Percentiles rank a stretch among this genome's conserved stretches.
These are phyloP conservation scores for Brachionus paranguensis DNA, from an alignment of 1,140 invertebrate genomes.

Conservation along the genomic window DNA sequence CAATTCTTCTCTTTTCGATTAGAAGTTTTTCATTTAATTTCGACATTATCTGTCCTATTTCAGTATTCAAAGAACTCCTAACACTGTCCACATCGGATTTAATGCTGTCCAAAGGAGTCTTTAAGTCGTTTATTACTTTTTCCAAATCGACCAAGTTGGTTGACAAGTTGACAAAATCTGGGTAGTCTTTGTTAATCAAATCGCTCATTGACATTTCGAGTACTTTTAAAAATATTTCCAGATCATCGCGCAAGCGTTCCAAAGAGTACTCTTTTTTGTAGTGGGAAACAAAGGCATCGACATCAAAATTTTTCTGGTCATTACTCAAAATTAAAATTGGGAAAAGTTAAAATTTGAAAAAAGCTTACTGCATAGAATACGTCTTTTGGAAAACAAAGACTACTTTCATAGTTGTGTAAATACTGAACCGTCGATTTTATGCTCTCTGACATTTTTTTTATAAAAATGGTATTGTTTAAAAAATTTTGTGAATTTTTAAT, in stretches of 20 bases:
- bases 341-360: not conserved
- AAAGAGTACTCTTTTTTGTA: conserved; percentile 72
- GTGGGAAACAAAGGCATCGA: conserved; percentile 79
- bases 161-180: conserved; percentile 90
- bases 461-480: not conserved
- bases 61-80: not conserved
- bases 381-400: conserved; percentile 31
- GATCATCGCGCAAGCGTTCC: conserved; percentile 79
- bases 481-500: not conserved
- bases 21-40: conserved; percentile 32
- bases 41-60: not conserved
- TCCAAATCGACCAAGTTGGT: conserved; percentile 82
- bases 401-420: not conserved
- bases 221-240: conserved; percentile 80
- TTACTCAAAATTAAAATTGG: not conserved
- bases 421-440: not conserved
- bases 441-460: conserved; percentile 3
- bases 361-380: conserved; percentile 18
- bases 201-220: conserved; percentile 86
- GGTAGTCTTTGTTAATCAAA: conserved; percentile 92
- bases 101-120: conserved; percentile 69
- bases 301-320: conserved; percentile 71
- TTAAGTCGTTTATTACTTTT: conserved; percentile 72
- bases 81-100: conserved; percentile 67
- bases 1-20: conserved; percentile 7